These are phyloP conservation scores for Gibbula magus DNA, from an alignment of 2,888 invertebrate genomes.

Conservation along the genomic window DNA sequence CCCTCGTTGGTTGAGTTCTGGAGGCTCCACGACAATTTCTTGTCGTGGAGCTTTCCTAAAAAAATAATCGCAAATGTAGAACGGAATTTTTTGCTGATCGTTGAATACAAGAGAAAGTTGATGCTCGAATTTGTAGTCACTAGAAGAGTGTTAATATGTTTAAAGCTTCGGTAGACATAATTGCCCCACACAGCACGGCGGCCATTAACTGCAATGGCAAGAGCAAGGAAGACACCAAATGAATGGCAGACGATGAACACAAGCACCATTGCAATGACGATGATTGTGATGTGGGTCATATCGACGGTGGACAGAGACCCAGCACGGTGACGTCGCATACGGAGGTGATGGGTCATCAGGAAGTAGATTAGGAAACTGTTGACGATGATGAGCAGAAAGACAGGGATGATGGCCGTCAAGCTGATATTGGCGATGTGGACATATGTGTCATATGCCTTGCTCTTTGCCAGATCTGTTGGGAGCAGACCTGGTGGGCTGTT, in stretches of 20 bases:
- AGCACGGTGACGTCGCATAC: constrained; percentile 42
- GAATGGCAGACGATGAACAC: constrained; percentile 51
- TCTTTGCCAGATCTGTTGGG: constrained; percentile 38
- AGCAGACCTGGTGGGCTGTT: constrained; percentile 18
- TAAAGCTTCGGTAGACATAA: constrained; percentile 37
- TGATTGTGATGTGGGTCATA: constrained; percentile 47
- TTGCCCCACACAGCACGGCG: constrained; percentile 37
- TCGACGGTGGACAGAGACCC: constrained; percentile 43
- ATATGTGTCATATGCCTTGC: constrained; percentile 42
- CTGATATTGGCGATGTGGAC: constrained; percentile 47
- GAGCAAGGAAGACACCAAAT: constrained; percentile 46
- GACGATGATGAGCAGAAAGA: constrained; percentile 45
- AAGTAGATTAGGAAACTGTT: constrained; percentile 51
- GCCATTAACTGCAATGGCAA: constrained; percentile 46
- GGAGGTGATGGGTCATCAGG: constrained; percentile 43
- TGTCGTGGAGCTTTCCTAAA: constrained; percentile 34
- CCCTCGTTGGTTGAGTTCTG: constrained; percentile 23
- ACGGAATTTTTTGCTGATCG: constrained; percentile 53
- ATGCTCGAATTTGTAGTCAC: constrained; percentile 51
- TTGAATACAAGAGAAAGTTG: constrained; percentile 52
- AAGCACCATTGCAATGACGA: constrained; percentile 49
- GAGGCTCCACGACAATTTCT: constrained; percentile 40
- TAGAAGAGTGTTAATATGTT: constrained; percentile 45
- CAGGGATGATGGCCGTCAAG: constrained; percentile 48
- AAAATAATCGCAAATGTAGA: constrained; percentile 40